phyloP scores from a whole-genome alignment of 2,797 vertebrate genomes.

The Nannoperca obscura region DNA sequence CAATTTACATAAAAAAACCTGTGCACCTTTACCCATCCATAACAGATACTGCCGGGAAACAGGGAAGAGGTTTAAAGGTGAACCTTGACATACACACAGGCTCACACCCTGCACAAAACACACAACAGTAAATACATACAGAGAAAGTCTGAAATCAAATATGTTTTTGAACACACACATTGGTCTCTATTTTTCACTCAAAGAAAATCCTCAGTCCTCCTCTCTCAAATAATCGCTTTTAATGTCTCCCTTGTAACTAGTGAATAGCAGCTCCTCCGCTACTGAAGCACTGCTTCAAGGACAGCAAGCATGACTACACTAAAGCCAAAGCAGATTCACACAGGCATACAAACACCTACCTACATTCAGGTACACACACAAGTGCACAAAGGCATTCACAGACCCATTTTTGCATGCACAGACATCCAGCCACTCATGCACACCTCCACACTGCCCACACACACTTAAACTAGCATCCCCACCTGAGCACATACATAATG shows the following conservation, averaged over 20 bases:
- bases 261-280: conserved; percentile 28
- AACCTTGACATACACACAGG: neutral
- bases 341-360: neutral
- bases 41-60: conserved; percentile 44
- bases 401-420: conserved; percentile 17
- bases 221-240: conserved; percentile 33
- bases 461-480: conserved; percentile 9
- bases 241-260: conserved; percentile 42
- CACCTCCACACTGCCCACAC: conserved; percentile 28
- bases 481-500: neutral
- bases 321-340: conserved; percentile 13
- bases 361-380: conserved; percentile 3
- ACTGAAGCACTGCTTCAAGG: conserved; percentile 43
- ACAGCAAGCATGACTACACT: conserved; percentile 19
- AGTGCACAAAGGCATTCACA: conserved; percentile 11
- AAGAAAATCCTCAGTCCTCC: conserved; percentile 23
- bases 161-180: conserved; percentile 16
- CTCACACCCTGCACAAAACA: neutral
- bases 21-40: conserved; percentile 37
- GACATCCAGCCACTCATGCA: conserved; percentile 22
- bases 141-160: neutral
- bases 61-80: conserved; percentile 32
- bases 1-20: conserved; percentile 50
- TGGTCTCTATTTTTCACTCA: conserved; percentile 9
- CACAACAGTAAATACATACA: neutral